Evolutionary conservation across 2,888 invertebrate genomes (phyloP).

Genomic region (Sussaba pulchella): DNA sequence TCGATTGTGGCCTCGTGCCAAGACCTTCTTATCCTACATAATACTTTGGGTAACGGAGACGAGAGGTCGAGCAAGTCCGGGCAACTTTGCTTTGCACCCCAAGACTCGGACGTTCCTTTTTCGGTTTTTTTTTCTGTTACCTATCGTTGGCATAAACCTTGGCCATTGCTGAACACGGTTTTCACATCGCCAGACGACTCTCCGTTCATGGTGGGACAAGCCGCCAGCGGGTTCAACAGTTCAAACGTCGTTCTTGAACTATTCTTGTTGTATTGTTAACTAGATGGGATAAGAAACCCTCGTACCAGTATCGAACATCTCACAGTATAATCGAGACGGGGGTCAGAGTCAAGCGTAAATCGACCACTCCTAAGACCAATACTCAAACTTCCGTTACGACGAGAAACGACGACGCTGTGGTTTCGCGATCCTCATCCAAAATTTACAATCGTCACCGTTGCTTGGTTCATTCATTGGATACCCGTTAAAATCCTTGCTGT

Average conservation of each 20-base stretch:
- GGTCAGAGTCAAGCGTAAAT: neutral
- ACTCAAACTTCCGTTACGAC: neutral
- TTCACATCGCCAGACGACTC: slow-evolving; percentile 2
- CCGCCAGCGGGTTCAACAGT: neutral
- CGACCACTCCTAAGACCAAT: neutral
- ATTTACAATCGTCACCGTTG: too few relatives aligned
- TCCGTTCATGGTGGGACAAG: too few relatives aligned
- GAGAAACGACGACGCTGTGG: neutral
- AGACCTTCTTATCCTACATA: slow-evolving; percentile 78
- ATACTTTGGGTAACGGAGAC: slow-evolving; percentile 76
- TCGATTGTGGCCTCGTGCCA: slow-evolving; percentile 80
- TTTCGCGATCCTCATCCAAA: neutral
- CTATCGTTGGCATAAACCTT: slow-evolving; percentile 14
- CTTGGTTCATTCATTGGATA: too few relatives aligned
- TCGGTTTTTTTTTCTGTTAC: slow-evolving; percentile 23
- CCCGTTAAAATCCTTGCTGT: too few relatives aligned
- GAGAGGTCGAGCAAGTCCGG: slow-evolving; percentile 69
- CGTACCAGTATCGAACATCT: neutral
- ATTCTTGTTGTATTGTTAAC: neutral
- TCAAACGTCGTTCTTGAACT: slow-evolving; percentile 13
- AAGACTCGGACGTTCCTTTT: slow-evolving; percentile 21
- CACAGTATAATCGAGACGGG: neutral
- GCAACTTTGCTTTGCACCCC: slow-evolving; percentile 29
- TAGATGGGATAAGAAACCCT: neutral
- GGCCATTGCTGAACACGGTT: slow-evolving; percentile 13